Evolutionary conservation across 2,888 invertebrate species (phyloP), one percentile per base, ranked within the genome.

Genomic region (Nomada flava): DNA sequence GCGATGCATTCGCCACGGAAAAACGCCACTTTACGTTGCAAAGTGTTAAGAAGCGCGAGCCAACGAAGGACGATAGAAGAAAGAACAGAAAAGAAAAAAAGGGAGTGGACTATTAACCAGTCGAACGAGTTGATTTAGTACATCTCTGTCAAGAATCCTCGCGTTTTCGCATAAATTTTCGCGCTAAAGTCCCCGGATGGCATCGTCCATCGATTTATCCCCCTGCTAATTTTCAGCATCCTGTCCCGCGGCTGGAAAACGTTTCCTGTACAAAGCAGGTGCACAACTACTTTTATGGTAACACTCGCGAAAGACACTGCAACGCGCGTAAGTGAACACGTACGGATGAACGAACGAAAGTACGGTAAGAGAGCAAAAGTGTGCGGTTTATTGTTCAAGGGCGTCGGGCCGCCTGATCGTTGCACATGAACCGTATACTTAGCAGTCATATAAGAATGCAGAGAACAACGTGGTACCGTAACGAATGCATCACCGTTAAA

Each of bases 341-440:
- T 50, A 29, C 18, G 64, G 59, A 47, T 15, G 55, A 47, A 9
- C 29, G 53, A 15, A 13, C 11, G n/a, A 26, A 20, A 29, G 9
- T 52, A 53, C 52, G 18, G 26, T 50, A 23, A 20, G 70, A 69
- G 59, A 73, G 69, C 23, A 83, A 68, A 70, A 67, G 74, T 68
- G 83, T 59, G 71, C 60, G 62, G 86, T 87, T 88, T 88, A 87
- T 86, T 87, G 87, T 86, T 85, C 79, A 86, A 87, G 88, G 86
- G 87, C 88, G 79, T 87, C 86, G 76, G 50, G 42, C 63, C 78
- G 76, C 42, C 53, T 36, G 83, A 76, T 85, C 83, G 85, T 85
- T 83, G 86, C 85, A 78, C 88, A 73, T 80, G 74, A 85, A 84
- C 86, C 79, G 82, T 88, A 75, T 85, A 85, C 85, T 88, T 88